Conservation (phyloP, 2,888 invertebrate species). For the Cosmopolites sordidus region DNA sequence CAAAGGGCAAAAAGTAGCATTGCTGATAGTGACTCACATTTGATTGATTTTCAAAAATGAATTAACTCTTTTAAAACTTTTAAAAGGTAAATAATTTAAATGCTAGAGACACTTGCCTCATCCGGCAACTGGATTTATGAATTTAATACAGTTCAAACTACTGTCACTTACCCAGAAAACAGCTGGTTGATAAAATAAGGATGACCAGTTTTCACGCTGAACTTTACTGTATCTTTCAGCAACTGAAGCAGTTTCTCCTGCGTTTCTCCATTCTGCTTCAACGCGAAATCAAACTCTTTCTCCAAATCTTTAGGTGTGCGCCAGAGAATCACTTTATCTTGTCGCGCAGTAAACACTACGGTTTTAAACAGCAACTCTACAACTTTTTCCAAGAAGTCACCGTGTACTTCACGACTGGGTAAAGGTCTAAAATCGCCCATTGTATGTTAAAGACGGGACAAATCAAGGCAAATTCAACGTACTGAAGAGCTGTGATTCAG, state of each 20-base stretch:
- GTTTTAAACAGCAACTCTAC: slow-evolving; percentile 46
- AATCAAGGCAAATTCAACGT: slow-evolving; percentile 8
- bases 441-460: too few species aligned
- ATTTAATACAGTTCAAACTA: too few species aligned
- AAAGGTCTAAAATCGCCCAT: slow-evolving; percentile 42
- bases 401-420: slow-evolving; percentile 45
- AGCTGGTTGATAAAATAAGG: slow-evolving; percentile 57
- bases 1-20: too few species aligned
- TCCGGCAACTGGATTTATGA: too few species aligned
- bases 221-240: slow-evolving; percentile 51
- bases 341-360: slow-evolving; percentile 46
- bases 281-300: slow-evolving; percentile 46
- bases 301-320: slow-evolving; percentile 50
- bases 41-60: too few species aligned
- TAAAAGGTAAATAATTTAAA: too few species aligned
- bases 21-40: too few species aligned
- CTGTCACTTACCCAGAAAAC: slow-evolving; percentile 51
- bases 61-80: too few species aligned
- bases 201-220: slow-evolving; percentile 57
- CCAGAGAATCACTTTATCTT: slow-evolving; percentile 52
- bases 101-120: too few species aligned
- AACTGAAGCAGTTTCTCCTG: slow-evolving; percentile 48
- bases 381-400: slow-evolving; percentile 46
- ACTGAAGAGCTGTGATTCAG: neutral
- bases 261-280: slow-evolving; percentile 43